phyloP scores from a whole-genome alignment of 2,113 vertebrate species.

The Asarcornis scutulata region DNA sequence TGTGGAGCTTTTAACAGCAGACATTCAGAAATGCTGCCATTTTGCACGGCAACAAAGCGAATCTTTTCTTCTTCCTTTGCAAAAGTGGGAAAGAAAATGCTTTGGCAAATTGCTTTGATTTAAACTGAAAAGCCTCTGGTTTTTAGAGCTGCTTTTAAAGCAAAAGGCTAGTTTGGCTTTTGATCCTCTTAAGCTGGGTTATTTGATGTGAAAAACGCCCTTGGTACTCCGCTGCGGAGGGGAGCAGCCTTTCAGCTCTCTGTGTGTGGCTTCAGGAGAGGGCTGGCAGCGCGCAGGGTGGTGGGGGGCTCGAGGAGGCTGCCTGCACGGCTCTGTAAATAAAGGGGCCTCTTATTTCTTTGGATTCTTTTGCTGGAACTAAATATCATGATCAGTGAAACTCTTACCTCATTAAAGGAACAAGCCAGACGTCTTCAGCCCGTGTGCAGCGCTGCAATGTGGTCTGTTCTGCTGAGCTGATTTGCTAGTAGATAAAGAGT shows the following conservation, averaged over 20 bases:
- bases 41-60: neutral
- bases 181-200: slow-evolving; percentile 66
- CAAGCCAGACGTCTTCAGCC: neutral
- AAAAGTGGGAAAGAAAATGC: slow-evolving; percentile 38
- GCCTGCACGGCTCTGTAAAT: slow-evolving; percentile 22
- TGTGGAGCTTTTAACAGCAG: neutral
- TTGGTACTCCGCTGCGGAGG: slow-evolving; percentile 19
- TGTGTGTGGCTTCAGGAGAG: slow-evolving; percentile 63
- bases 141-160: slow-evolving; percentile 56
- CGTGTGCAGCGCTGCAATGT: neutral
- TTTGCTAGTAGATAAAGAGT: slow-evolving; percentile 42
- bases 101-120: slow-evolving; percentile 61
- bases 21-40: neutral
- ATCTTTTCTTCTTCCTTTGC: neutral
- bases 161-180: slow-evolving; percentile 59
- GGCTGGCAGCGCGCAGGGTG: neutral
- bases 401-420: slow-evolving; percentile 60
- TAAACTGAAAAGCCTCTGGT: slow-evolving; percentile 47
- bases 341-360: slow-evolving; percentile 68
- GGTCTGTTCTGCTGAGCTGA: slow-evolving; percentile 27
- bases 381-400: slow-evolving; percentile 59
- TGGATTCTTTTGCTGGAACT: slow-evolving; percentile 59
- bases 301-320: neutral
- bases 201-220: slow-evolving; percentile 63
- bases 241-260: slow-evolving; percentile 59